phyloP scores from a whole-genome alignment of 1,140 invertebrate genomes.

The Mylabris phalerata region DNA sequence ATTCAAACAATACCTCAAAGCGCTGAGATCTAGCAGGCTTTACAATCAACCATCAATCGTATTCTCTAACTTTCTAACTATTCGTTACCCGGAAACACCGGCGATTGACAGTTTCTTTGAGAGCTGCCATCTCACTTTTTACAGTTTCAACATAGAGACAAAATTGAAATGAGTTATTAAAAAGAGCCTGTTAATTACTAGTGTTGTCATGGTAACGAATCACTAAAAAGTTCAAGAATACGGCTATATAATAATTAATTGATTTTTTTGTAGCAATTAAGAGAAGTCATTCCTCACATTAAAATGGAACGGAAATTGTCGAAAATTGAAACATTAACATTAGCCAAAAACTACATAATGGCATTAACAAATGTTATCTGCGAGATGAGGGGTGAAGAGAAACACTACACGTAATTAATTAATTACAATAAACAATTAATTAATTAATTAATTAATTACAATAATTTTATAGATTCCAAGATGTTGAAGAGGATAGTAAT shows the following conservation, averaged over 20 bases:
- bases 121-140: too few species aligned
- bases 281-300: conserved; percentile 88
- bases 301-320: conserved; percentile 77
- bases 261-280: conserved; percentile 60
- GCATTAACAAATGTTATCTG: conserved; percentile 83
- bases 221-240: too few species aligned
- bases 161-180: too few species aligned
- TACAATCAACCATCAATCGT: too few species aligned
- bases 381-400: conserved; percentile 43
- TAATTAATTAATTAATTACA: conserved; percentile 1
- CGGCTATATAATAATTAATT: not conserved
- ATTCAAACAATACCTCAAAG: too few species aligned
- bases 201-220: too few species aligned
- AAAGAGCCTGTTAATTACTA: too few species aligned
- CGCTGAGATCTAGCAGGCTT: too few species aligned
- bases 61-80: too few species aligned
- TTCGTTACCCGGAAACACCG: too few species aligned
- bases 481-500: conserved; percentile 37
- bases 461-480: conserved; percentile 38
- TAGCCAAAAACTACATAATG: conserved; percentile 92
- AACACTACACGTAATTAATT: conserved; percentile 41
- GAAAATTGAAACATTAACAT: conserved; percentile 85
- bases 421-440: not conserved
- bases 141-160: too few species aligned
- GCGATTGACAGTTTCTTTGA: too few species aligned